A percentile compares a stretch with the other conserved stretches of the same genome.
These are phyloP conservation scores for Tetragonisca angustula DNA, from an alignment of 2,888 invertebrate species.

Conservation along the genomic window DNA sequence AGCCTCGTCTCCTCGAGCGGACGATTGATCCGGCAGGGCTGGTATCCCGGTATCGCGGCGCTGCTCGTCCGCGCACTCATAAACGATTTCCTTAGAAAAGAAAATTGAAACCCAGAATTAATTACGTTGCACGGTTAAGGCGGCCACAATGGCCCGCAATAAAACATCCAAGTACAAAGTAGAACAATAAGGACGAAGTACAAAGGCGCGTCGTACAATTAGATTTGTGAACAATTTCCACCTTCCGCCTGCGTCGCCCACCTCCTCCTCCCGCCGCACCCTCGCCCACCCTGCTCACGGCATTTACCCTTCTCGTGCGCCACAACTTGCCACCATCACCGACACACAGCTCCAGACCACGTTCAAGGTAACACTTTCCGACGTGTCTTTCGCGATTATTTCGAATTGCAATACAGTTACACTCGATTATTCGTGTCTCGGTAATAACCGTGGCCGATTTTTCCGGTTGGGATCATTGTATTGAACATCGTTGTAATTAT, in stretches of 20 bases:
- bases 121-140: slow-evolving; percentile 62
- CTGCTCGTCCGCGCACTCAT: slow-evolving; percentile 45
- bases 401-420: slow-evolving; percentile 31
- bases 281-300: background rate
- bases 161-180: slow-evolving; percentile 67
- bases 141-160: slow-evolving; percentile 63
- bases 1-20: background rate
- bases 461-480: background rate
- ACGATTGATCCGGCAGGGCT: slow-evolving; percentile 13
- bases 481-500: background rate
- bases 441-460: slow-evolving; percentile 55
- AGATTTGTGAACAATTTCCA: slow-evolving; percentile 68
- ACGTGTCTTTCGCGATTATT: slow-evolving; percentile 50
- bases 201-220: slow-evolving; percentile 68
- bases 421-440: slow-evolving; percentile 44
- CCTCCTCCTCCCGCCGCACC: background rate
- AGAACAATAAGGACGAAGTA: slow-evolving; percentile 67
- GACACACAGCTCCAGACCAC: slow-evolving; percentile 9
- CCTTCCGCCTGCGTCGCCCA: slow-evolving; percentile 40
- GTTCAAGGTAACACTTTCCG: slow-evolving; percentile 59
- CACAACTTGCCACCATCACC: slow-evolving; percentile 9
- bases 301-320: slow-evolving; percentile 15
- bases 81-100: slow-evolving; percentile 63
- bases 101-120: slow-evolving; percentile 66
- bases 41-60: background rate